A percentile compares a stretch with the other conserved stretches of the same genome.
Conservation (phyloP, 2,888 invertebrate genomes). For the Exocentrus adspersus region DNA sequence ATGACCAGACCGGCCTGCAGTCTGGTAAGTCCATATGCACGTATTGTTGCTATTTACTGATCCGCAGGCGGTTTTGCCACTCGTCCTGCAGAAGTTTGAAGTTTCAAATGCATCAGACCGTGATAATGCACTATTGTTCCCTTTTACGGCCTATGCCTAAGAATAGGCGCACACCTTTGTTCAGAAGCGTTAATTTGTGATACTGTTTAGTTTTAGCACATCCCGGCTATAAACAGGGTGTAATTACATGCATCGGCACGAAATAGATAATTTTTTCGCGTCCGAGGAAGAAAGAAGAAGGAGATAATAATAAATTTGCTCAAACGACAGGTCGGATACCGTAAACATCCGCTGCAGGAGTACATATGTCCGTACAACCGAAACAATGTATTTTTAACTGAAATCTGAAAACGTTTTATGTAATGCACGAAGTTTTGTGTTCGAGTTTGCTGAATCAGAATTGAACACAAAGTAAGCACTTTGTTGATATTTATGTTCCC, state of each 20-base stretch:
- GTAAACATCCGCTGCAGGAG: not conserved
- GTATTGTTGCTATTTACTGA: not conserved
- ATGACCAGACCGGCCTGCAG: not conserved
- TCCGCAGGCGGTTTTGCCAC: not conserved
- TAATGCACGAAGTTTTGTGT: not conserved
- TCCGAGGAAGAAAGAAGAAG: not conserved
- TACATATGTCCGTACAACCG: not conserved
- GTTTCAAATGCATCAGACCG: slow-evolving; percentile 48
- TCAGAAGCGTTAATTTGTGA: slow-evolving; percentile 49
- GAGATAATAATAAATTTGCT: slow-evolving; percentile 5
- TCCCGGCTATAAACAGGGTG: slow-evolving; percentile 26
- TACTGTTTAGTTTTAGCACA: slow-evolving; percentile 32
- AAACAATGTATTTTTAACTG: not conserved
- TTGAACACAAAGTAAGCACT: not conserved
- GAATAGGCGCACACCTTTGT: slow-evolving; percentile 43
- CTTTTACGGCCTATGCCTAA: slow-evolving; percentile 47
- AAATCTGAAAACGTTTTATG: not conserved
- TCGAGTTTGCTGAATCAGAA: not conserved
- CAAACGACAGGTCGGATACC: not conserved
- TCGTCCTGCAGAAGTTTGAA: slow-evolving; percentile 8
- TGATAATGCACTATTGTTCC: slow-evolving; percentile 52
- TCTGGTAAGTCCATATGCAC: not conserved
- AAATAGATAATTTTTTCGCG: slow-evolving; percentile 3
- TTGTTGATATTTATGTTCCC: not conserved
- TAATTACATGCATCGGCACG: slow-evolving; percentile 18